phyloP scores from a whole-genome alignment of 1,140 invertebrate genomes.

The Polypedilum pembai region DNA sequence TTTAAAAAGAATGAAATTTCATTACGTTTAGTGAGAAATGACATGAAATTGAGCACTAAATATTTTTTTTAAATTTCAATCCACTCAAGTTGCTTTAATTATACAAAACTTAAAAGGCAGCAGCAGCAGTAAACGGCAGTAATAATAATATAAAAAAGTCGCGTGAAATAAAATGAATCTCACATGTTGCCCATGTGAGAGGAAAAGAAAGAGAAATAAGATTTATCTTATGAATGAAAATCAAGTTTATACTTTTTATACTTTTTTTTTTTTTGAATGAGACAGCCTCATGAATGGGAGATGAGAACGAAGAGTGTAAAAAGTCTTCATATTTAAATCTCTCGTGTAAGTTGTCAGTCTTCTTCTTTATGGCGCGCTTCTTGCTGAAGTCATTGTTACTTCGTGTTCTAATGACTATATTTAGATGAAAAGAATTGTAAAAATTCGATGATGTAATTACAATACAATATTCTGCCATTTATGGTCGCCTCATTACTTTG shows the following conservation, averaged over 20 bases:
- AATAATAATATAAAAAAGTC: neutral
- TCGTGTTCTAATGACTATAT: slow-evolving; percentile 8
- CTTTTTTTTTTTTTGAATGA: neutral
- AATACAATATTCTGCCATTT: neutral
- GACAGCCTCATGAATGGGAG: neutral
- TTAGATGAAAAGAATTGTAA: neutral
- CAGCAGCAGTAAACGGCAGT: no score
- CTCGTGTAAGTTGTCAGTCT: no score
- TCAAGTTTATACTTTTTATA: slow-evolving; percentile 12
- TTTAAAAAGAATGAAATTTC: no score
- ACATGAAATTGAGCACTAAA: no score
- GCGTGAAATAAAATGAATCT: slow-evolving; percentile 9
- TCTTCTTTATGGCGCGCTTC: no score
- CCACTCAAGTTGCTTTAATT: no score
- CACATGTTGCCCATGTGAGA: neutral
- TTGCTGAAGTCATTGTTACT: neutral
- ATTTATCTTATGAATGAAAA: slow-evolving; percentile 14
- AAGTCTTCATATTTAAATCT: no score
- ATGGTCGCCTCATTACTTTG: no score
- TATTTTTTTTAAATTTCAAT: no score
- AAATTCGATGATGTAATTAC: slow-evolving; percentile 3
- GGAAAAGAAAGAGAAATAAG: neutral
- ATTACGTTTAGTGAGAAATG: no score
- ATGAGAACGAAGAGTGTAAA: neutral
- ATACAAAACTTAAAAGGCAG: no score